Evolutionary conservation across 1,140 invertebrate species (phyloP), one percentile per base, ranked within the genome.

Genomic region (Orius insidiosus): DNA sequence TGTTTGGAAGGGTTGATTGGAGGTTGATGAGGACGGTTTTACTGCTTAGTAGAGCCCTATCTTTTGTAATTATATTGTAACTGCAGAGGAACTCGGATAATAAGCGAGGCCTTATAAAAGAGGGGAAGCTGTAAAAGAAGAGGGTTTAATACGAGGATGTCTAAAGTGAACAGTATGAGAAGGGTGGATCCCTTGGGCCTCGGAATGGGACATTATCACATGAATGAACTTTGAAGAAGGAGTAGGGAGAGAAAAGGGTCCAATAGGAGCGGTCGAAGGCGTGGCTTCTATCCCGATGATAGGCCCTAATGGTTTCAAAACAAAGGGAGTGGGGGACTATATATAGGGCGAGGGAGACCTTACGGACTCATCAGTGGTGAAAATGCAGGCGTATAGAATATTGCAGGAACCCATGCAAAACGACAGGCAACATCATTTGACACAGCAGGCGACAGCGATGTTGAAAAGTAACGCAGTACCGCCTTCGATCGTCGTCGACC

Each of bases 401-500:
- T 30, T 43, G 8, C 41, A 18, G 11, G 41, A 43, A 31, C 41
- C 24, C 5, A 43, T 43, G 19, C 18, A 31, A 7, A 31, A n/a
- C 41, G 41, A 43, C 2, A 9, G 41, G 8, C 41, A 43, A 15
- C 41, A 43, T 43, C 41, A 43, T 43, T 18, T 49, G 31, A 33
- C 14, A 11, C 47, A 49, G 34, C 47, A 49, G 33, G 46, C 46
- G 13, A 32, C 37, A 5, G 36, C 46, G 13, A 44, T 49, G 41
- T 19, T 49, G 7, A 49, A 49, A 34, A 16, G 1, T 33, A 48
- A 48, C 33, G 9, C 33, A 5, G 47, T 48, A 10, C 47, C 47
- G 0, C 41, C 47, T 13, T 43, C 39, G 1, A 44, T 49, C 33
- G 47, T 49, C n/a, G 47, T 49, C 2, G 47, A 49, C 31, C 33